Evolutionary conservation across 2,888 invertebrate genomes (phyloP).

Genomic region (Lasioglossum zephyrum): DNA sequence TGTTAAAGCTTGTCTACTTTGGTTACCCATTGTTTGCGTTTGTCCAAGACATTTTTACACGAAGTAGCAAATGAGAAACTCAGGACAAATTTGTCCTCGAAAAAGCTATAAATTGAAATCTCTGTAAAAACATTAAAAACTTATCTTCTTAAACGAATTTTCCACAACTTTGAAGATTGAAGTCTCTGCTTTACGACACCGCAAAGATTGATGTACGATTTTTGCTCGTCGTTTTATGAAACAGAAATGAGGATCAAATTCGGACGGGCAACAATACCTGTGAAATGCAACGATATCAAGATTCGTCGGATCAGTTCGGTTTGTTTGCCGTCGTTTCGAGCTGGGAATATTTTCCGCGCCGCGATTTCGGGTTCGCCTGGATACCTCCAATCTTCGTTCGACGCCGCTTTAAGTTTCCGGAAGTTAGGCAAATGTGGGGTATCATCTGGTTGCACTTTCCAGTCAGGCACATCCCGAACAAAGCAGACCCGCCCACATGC

Average conservation of each 20-base stretch:
- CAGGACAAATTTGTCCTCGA: accelerated
- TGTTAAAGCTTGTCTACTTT: background rate
- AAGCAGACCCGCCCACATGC: slow-evolving; percentile 27
- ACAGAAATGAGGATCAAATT: too few species aligned
- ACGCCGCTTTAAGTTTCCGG: slow-evolving; percentile 12
- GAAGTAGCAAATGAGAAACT: background rate
- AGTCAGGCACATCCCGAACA: slow-evolving; percentile 24
- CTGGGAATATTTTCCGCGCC: background rate
- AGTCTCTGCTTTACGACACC: too few species aligned
- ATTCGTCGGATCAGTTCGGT: background rate
- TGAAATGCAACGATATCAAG: background rate
- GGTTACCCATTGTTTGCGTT: background rate
- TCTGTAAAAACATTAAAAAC: background rate
- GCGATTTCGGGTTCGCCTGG: slow-evolving; percentile 8
- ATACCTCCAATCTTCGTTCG: slow-evolving; percentile 26
- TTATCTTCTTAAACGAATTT: background rate
- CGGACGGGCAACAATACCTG: background rate
- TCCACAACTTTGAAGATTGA: too few species aligned
- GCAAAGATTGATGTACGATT: too few species aligned
- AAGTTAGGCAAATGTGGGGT: slow-evolving; percentile 34
- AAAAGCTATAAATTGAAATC: background rate
- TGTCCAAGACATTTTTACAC: background rate
- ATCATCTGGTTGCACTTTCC: slow-evolving; percentile 44
- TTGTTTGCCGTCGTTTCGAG: background rate
- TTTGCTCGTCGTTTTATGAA: too few species aligned